Conservation (phyloP, 2,888 invertebrate species). For the Drosophila helvetica region DNA sequence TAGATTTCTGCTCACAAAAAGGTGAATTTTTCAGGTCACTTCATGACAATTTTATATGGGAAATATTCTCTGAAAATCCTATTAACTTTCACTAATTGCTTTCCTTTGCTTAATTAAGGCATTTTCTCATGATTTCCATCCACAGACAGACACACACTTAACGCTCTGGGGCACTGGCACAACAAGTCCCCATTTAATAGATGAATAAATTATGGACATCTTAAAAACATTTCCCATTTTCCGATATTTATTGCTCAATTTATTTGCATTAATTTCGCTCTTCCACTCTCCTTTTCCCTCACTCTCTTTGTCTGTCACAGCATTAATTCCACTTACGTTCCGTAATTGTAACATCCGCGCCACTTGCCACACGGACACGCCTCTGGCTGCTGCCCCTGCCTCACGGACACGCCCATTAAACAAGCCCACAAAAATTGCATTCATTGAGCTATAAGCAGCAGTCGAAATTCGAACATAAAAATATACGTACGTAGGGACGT, state of each 20-base stretch:
- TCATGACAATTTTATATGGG: not conserved
- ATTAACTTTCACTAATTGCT: not conserved
- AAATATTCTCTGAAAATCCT: not conserved
- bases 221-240: slow-evolving; percentile 38
- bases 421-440: slow-evolving; percentile 24
- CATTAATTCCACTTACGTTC: slow-evolving; percentile 43
- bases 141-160: not conserved
- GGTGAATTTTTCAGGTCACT: too few relatives aligned
- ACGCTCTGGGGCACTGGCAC: not conserved
- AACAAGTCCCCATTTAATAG: slow-evolving; percentile 36
- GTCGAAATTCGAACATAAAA: slow-evolving; percentile 7
- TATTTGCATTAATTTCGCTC: slow-evolving; percentile 47
- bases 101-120: not conserved
- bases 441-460: slow-evolving; percentile 26
- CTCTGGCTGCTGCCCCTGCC: slow-evolving; percentile 2
- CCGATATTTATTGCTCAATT: slow-evolving; percentile 48
- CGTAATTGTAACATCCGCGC: slow-evolving; percentile 33
- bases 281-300: not conserved
- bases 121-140: not conserved
- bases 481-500: slow-evolving; percentile 15
- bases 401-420: slow-evolving; percentile 29
- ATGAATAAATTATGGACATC: slow-evolving; percentile 42
- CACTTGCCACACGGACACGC: not conserved
- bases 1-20: not conserved
- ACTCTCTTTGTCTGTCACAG: slow-evolving; percentile 4